phyloP scores from a whole-genome alignment of 1,140 invertebrate species.

The Leptinotarsa undecemlineata region DNA sequence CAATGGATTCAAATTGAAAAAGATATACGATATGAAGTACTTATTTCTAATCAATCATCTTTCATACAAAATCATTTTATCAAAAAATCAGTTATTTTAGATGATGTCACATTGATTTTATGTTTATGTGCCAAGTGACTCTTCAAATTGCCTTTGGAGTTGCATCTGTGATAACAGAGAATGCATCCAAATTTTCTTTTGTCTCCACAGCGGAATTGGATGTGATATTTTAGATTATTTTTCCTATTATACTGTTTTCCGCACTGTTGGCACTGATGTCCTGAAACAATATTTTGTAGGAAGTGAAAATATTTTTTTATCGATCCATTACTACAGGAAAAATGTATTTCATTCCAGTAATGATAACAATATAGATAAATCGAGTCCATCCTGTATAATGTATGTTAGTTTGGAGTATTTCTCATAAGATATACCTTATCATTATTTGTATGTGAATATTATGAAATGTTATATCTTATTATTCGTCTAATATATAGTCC shows the following conservation, averaged over 20 bases:
- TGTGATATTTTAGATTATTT: slow-evolving; percentile 51
- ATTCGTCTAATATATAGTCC: no score
- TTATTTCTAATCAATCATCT: no score
- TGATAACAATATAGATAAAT: no score
- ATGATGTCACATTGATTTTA: slow-evolving; percentile 7
- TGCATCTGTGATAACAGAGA: slow-evolving; percentile 13
- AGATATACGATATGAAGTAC: no score
- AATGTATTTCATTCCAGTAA: no score
- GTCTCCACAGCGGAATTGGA: slow-evolving; percentile 60
- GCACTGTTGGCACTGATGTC: slow-evolving; percentile 10
- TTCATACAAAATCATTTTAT: slow-evolving; percentile 12
- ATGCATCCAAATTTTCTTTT: slow-evolving; percentile 43
- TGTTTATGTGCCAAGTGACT: slow-evolving; percentile 20
- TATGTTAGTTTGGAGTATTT: no score
- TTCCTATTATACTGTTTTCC: slow-evolving; percentile 26
- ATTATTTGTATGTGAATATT: no score
- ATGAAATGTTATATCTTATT: no score
- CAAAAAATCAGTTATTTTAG: slow-evolving; percentile 2
- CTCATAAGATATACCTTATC: no score
- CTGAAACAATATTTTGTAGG: neutral
- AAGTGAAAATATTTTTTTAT: neutral
- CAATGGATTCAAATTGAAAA: no score
- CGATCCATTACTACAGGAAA: no score
- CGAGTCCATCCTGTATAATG: no score
- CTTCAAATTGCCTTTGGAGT: slow-evolving; percentile 19